Evolutionary conservation across 2,113 vertebrate genomes (phyloP).

Genomic region (Girardinichthys multiradiatus): DNA sequence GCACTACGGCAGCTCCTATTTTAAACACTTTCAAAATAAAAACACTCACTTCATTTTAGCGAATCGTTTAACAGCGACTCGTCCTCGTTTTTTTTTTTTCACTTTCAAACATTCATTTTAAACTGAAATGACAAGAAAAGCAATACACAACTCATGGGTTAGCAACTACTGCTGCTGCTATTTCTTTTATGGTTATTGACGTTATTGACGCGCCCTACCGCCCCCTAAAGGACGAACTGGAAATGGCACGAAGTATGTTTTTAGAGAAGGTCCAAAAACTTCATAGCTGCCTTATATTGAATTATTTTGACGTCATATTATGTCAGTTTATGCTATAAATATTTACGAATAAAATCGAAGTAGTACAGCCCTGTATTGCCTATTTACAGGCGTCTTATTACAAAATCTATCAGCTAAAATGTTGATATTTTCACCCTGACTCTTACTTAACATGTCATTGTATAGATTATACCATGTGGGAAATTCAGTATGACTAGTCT

Average conservation of each 20-base stretch:
- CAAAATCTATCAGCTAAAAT: too few relatives aligned
- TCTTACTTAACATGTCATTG: too few relatives aligned
- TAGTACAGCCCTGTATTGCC: too few relatives aligned
- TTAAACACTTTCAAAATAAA: neutral
- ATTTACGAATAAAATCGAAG: too few relatives aligned
- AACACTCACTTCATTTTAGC: conserved; percentile 70
- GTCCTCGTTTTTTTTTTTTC: neutral
- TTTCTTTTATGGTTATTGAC: conserved; percentile 8
- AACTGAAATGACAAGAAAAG: neutral
- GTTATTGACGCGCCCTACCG: neutral
- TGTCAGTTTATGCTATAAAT: too few relatives aligned
- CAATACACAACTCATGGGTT: neutral
- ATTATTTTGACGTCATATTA: too few relatives aligned
- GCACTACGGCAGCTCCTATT: neutral
- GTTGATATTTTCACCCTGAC: too few relatives aligned
- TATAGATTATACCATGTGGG: too few relatives aligned
- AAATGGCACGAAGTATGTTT: neutral
- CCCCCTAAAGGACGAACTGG: neutral
- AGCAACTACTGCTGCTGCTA: rapidly evolving
- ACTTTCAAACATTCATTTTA: neutral
- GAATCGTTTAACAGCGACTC: neutral
- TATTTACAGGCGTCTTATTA: too few relatives aligned
- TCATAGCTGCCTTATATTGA: too few relatives aligned
- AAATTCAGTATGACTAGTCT: too few relatives aligned
- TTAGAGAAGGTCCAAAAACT: too few relatives aligned